Evolutionary conservation across 2,113 vertebrate species (phyloP).

Genomic region (Passer domesticus): DNA sequence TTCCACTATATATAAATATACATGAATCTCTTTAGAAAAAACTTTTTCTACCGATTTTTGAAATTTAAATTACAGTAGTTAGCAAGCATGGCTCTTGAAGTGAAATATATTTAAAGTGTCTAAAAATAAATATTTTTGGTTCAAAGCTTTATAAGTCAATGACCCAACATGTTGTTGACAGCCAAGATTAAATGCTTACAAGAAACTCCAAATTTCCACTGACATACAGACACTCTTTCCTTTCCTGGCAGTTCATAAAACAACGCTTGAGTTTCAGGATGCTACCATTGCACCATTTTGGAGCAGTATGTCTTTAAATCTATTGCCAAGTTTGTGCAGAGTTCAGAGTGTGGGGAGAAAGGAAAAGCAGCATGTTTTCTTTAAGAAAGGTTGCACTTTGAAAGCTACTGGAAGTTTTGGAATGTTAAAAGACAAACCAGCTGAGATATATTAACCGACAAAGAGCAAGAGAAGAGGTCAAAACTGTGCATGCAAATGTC

Average conservation of each 20-base stretch:
- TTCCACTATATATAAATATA: not conserved
- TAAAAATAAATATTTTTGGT: not conserved
- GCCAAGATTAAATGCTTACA: not conserved
- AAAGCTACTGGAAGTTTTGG: not conserved
- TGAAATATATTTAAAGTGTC: not conserved
- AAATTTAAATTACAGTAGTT: not conserved
- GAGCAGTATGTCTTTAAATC: not conserved
- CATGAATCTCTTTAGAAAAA: not conserved
- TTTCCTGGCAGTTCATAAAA: not conserved
- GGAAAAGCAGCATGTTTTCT: not conserved
- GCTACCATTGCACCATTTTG: not conserved
- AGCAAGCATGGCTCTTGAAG: not conserved
- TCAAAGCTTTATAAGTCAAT: not conserved
- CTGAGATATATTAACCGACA: not conserved
- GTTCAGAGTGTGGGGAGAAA: not conserved
- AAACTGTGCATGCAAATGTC: not conserved
- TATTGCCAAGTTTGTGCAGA: not conserved
- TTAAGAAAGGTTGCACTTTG: not conserved
- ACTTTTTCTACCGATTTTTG: not conserved
- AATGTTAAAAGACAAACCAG: not conserved
- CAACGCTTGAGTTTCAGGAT: not conserved
- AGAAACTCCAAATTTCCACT: not conserved
- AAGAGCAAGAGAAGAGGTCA: slow-evolving; percentile 35
- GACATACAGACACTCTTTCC: not conserved
- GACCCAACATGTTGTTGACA: not conserved